Evolutionary conservation across 2,888 invertebrate species (phyloP).

Genomic region (Melanostoma mellinum): DNA sequence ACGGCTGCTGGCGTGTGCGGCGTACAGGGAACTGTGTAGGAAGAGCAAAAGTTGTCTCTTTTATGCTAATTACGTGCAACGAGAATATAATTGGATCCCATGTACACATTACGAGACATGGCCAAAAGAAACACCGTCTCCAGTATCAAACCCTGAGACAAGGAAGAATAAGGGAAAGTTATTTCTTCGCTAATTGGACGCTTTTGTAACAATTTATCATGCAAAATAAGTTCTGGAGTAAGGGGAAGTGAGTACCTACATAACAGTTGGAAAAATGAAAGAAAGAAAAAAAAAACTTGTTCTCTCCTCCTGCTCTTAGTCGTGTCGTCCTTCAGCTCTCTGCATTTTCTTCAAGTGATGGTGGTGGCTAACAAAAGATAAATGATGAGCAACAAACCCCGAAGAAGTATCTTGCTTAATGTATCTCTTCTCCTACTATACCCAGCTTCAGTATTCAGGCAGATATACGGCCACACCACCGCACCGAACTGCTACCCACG

Average conservation of each 20-base stretch:
- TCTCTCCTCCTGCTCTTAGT: slow-evolving; percentile 22
- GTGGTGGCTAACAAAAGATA: slow-evolving; percentile 68
- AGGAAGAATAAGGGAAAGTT: slow-evolving; percentile 70
- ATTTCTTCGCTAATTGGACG: slow-evolving; percentile 71
- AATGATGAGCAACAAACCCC: slow-evolving; percentile 68
- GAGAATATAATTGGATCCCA: slow-evolving; percentile 73
- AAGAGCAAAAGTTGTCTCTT: slow-evolving; percentile 72
- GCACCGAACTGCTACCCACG: background rate
- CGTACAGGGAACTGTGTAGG: background rate
- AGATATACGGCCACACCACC: background rate
- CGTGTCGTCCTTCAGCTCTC: slow-evolving; percentile 40
- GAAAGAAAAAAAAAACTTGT: slow-evolving; percentile 60
- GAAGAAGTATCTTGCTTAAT: slow-evolving; percentile 61
- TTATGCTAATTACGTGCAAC: slow-evolving; percentile 73
- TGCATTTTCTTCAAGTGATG: slow-evolving; percentile 23
- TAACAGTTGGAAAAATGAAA: background rate
- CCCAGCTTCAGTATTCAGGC: slow-evolving; percentile 6
- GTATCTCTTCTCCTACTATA: slow-evolving; percentile 8
- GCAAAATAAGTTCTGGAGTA: slow-evolving; percentile 53
- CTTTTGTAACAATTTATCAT: slow-evolving; percentile 73
- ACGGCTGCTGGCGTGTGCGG: background rate
- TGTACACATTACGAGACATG: slow-evolving; percentile 71
- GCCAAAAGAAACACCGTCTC: slow-evolving; percentile 70
- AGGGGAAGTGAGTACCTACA: background rate
- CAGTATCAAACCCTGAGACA: slow-evolving; percentile 62